Evolutionary conservation across 2,113 vertebrate species (phyloP), one percentile per base, ranked within the genome.

Genomic region (Carollia perspicillata): DNA sequence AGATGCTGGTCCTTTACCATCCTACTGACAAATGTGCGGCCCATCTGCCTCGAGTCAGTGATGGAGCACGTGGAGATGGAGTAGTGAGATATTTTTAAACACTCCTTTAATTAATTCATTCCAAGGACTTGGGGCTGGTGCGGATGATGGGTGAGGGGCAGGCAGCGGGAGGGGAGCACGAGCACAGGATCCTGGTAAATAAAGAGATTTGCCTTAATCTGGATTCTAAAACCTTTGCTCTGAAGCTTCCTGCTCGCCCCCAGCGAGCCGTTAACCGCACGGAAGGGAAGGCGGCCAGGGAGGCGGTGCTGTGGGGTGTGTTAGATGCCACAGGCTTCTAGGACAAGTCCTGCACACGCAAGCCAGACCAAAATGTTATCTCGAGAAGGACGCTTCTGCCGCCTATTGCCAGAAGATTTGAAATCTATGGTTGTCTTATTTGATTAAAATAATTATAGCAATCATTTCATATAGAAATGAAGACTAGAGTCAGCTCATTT

Each of bases 71-170:
- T 95, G 94, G 93, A 95, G 89, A 95, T 55, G 30, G 92, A 93
- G 85, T 78, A 42, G 63, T 8, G 77, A 94, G 90, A 94, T 98
- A 96, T 97, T 97, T 97, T 97, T 96, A 96, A 97, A 96, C 88
- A 79, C 42, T 55, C 77, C 65, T 95, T 97, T 94, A 95, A 97
- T 97, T 97, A 83, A 96, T 96, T 95, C 90, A 96, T 92, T 65
- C 80, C 89, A 86, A 97, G 81, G 93, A 49, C 60, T 60, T 55
- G 84, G 90, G 22, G 0, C 72, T 26, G 53, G 87, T 44, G 40
- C 14, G 0, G 0, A 35, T 47, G 80, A 16, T 6, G 92, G 80
- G 88, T 81, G 90, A 93, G 85, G 88, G 89, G 37, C 1, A 0
- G 72, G 78, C 63, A 75, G 85, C 44, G 49, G 81, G 77, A 60